Evolutionary conservation across 2,888 invertebrate species (phyloP).

Genomic region (Labia minor): DNA sequence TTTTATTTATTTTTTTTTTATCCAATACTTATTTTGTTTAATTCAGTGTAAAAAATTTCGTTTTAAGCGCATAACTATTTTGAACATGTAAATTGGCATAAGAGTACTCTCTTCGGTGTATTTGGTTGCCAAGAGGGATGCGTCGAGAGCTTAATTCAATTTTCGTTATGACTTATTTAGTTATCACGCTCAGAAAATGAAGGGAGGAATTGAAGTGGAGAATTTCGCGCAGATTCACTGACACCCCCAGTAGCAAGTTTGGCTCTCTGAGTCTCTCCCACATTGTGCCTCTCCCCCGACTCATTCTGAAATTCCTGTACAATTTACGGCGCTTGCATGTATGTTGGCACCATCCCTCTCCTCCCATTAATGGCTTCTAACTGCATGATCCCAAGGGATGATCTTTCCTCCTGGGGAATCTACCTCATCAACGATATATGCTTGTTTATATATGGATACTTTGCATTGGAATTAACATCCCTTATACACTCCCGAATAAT

Average conservation of each 20-base stretch:
- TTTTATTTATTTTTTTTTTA: too few species aligned
- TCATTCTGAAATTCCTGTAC: background rate
- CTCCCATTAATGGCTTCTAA: slow-evolving; percentile 4
- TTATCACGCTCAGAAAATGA: slow-evolving; percentile 13
- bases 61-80: background rate
- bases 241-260: slow-evolving; percentile 5
- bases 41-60: too few species aligned
- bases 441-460: slow-evolving; percentile 3
- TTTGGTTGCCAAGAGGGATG: slow-evolving; percentile 8
- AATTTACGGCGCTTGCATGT: slow-evolving; percentile 1
- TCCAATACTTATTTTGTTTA: too few species aligned
- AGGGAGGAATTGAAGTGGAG: slow-evolving; percentile 13
- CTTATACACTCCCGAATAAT: too few species aligned
- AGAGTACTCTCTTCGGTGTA: background rate
- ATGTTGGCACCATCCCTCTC: background rate
- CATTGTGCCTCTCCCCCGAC: background rate
- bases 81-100: slow-evolving; percentile 7
- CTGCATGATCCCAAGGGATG: slow-evolving; percentile 1
- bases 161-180: slow-evolving; percentile 13
- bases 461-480: background rate
- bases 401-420: background rate
- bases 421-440: background rate
- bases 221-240: slow-evolving; percentile 3
- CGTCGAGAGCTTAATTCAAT: slow-evolving; percentile 13
- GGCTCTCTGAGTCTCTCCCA: background rate